Percentiles rank a stretch among this genome's conserved stretches.
Conservation (phyloP, 2,888 invertebrate species). For the Drosophila austrosaltans region DNA sequence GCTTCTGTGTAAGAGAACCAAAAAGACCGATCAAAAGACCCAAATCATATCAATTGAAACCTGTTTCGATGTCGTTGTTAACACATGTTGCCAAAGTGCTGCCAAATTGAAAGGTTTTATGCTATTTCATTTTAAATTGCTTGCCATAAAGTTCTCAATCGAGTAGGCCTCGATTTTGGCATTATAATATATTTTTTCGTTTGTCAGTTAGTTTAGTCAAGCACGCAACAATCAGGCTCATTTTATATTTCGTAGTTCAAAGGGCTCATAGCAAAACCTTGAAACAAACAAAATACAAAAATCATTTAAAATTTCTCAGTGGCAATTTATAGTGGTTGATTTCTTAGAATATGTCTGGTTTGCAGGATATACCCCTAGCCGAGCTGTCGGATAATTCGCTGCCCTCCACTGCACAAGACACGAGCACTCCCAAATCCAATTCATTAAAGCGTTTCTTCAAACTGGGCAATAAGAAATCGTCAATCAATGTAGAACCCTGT, state of each 20-base stretch:
- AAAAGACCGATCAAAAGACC: not conserved
- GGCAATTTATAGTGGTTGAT: constrained; percentile 23
- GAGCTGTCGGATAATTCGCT: constrained; percentile 43
- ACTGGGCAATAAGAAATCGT: constrained; percentile 57
- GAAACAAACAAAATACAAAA: constrained; percentile 26
- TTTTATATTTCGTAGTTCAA: constrained; percentile 65
- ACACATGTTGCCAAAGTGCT: constrained; percentile 61
- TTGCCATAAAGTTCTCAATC: no score
- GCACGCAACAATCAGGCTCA: constrained; percentile 26
- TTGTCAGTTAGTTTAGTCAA: not conserved
- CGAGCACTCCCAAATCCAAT: constrained; percentile 51
- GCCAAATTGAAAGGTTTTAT: constrained; percentile 38
- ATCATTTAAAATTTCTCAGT: constrained; percentile 54
- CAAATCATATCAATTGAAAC: constrained; percentile 63
- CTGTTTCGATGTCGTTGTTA: constrained; percentile 69
- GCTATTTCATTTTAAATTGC: not conserved
- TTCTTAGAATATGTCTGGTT: constrained; percentile 50
- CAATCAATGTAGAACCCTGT: not conserved
- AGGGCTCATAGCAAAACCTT: constrained; percentile 43
- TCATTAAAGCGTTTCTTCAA: constrained; percentile 79
- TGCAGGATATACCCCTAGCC: constrained; percentile 62
- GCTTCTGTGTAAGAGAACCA: constrained; percentile 35
- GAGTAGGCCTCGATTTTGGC: constrained; percentile 44
- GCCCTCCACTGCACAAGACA: constrained; percentile 37
- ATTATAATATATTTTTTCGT: not conserved